These are phyloP conservation scores for Stictonetta naevosa DNA, from an alignment of 2,113 vertebrate species.

Conservation along the genomic window DNA sequence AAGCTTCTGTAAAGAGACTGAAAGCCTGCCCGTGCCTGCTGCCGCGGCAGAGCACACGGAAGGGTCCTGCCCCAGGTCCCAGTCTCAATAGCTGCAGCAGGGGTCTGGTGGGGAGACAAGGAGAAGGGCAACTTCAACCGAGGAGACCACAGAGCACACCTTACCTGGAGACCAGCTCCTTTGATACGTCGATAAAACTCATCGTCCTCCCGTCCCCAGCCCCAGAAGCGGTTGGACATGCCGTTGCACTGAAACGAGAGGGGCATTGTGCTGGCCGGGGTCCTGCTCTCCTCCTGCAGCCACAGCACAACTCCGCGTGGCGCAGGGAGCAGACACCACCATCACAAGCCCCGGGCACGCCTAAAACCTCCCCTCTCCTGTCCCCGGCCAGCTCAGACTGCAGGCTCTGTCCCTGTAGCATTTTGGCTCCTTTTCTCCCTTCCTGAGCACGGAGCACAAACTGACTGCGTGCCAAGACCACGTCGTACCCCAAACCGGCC, in stretches of 20 bases:
- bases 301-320: fast-evolving
- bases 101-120: background rate
- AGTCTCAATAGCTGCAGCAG: background rate
- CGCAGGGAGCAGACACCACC: background rate
- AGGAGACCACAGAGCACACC: background rate
- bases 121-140: background rate
- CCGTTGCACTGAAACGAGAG: conserved; percentile 89
- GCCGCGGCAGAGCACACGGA: fast-evolving
- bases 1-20: background rate
- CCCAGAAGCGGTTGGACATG: conserved; percentile 99
- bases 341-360: background rate
- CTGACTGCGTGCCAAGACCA: fast-evolving
- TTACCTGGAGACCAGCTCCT: conserved; percentile 92
- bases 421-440: fast-evolving
- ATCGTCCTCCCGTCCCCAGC: conserved; percentile 96
- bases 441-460: background rate
- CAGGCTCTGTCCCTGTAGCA: background rate
- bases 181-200: conserved; percentile 95
- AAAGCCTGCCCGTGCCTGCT: background rate
- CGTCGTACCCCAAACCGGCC: fast-evolving
- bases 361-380: background rate
- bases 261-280: background rate
- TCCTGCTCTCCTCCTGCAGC: background rate
- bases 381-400: background rate
- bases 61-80: background rate